Evolutionary conservation across 2,888 invertebrate species (phyloP).

Genomic region (Sarcophaga caerulescens): DNA sequence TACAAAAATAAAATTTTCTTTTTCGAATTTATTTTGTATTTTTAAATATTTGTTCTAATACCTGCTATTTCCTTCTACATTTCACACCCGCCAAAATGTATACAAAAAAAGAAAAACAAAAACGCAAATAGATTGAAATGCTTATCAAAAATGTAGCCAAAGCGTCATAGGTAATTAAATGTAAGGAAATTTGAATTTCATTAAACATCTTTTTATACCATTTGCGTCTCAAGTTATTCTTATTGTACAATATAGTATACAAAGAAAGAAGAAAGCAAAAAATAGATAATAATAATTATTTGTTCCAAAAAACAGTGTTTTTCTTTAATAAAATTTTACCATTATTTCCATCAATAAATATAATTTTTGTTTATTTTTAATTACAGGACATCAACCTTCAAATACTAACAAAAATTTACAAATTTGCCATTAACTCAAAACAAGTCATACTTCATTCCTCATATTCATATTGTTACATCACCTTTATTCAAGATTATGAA

Average conservation of each 20-base stretch:
- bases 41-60: constrained; percentile 23
- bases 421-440: not conserved
- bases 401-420: not conserved
- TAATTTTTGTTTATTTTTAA: not conserved
- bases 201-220: not conserved
- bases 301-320: no score
- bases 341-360: not conserved
- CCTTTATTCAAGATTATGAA: not conserved
- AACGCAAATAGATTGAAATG: constrained; percentile 1
- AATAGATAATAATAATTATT: no score
- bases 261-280: no score
- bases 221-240: no score
- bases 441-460: not conserved
- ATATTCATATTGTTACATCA: not conserved
- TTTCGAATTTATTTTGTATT: constrained; percentile 7
- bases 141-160: constrained; percentile 27
- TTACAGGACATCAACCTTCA: not conserved
- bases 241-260: no score
- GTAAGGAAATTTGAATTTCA: not conserved
- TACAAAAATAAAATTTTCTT: constrained; percentile 30
- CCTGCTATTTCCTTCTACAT: constrained; percentile 41
- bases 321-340: no score
- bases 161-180: constrained; percentile 40
- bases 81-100: not conserved
- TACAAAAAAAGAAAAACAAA: not conserved